Base-by-base conservation (phyloP, 2,113 vertebrate species). In the Columbina picui region DNA sequence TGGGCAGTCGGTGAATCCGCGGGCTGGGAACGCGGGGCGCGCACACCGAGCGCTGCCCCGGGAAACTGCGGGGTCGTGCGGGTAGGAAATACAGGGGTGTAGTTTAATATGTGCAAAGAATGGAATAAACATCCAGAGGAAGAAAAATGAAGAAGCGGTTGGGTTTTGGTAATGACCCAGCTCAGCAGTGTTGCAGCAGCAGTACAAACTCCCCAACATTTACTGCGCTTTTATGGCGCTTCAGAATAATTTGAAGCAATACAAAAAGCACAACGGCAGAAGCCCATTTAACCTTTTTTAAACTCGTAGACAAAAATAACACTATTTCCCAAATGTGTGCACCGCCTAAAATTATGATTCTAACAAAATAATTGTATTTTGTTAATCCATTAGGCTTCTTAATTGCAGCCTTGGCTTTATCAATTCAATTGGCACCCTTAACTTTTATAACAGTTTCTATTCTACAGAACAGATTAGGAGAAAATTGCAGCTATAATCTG, bases 401-500 rank as follows among this genome's bases (percentile, higher is more conserved):
- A 97, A 97, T 97, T 97, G 97, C 93, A 93, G 43, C 84, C 73
- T 36, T 61, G 67, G 38, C 73, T 93, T 95, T 91, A 96, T 94
- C 94, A 95, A 98, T 97, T 96, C 97, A 96, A 78, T 96, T 95
- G 78, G 70, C n/a, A 73, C 89, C 95, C 96, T 97, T 96, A 91
- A 93, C 95, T 81, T 98, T 97, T 97, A 97, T 93, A 97, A 97
- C 97, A 93, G 49, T 98, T 98, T 96, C 95, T 97, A 73, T 88
- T 97, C 96, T 98, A 94, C 97, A 96, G 97, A 98, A 94, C 97
- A 98, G 98, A 98, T 98, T 98, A 98, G 97, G 63, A 94, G 98
- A 98, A 98, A 98, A 98, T 98, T 98, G 98, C 98, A 98, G 96
- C 97, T 95, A 97, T 98, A 98, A 98, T 98, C 98, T 98, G 98